Base-by-base conservation (phyloP, 37 sponge, comb jelly and placozoan species). In the Eunapius fragilis region DNA sequence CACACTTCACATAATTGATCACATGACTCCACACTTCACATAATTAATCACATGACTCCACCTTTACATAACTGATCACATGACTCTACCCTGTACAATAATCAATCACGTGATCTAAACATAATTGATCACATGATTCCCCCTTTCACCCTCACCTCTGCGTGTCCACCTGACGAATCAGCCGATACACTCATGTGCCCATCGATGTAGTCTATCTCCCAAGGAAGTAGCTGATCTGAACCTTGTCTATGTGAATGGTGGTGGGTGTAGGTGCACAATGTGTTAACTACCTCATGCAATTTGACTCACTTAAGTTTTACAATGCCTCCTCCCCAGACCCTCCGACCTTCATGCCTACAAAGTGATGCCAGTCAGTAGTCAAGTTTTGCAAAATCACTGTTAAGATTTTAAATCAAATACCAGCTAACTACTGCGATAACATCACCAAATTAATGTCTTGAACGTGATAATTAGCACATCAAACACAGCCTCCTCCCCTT, bases 281-380 rank as follows among this genome's bases (percentile, higher is more conserved):
- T 11, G 4, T 45, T 45, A 45, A 11, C 47, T n/a, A n/a, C n/a
- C n/a, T n/a, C n/a, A n/a, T n/a, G n/a, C 47, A 4, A 11, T 4
- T 45, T 37, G 30, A 37, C 72, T 81, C 13, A 87, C 87, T 30
- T 69, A 74, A 81, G 83, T 35, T 71, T 87, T 72, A 87, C 87
- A 17, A 87, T 82, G 27, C 87, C 87, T 33, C 87, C 87, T 30
- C 87, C 87, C 87, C 87, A 87, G 25, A 87, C 87, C 26, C 87
- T 83, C 80, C 19, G 36, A 22, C 73, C 87, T 25, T 87, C 87
- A 81, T 87, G 81, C 48, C 87, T 87, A 74, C 23, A 37, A 37
- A 11, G 28, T 30, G 31, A 2, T 32, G 31, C 0, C 14, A 25
- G 12, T 72, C 14, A 45, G n/a, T n/a, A n/a, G n/a, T n/a, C n/a